Conservation (phyloP, 2,113 vertebrate species). For the Morone chrysops region DNA sequence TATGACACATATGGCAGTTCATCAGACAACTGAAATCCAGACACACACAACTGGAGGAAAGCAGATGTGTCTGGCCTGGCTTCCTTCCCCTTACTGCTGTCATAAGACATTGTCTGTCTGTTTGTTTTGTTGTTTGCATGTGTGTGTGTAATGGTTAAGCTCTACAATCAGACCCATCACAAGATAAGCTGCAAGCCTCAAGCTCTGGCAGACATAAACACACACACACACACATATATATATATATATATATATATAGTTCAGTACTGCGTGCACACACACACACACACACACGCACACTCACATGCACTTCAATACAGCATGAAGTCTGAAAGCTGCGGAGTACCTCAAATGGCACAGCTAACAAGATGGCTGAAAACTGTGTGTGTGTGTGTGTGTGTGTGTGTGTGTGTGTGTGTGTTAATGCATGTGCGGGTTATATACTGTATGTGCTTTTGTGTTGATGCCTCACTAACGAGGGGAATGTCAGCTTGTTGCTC, state of each 20-base stretch:
- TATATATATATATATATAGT: not conserved
- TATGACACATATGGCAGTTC: not conserved
- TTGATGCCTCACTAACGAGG: constrained; percentile 69
- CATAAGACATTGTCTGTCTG: constrained; percentile 37
- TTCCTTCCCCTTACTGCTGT: constrained; percentile 25
- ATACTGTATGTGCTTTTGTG: constrained; percentile 53
- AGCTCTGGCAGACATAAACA: constrained; percentile 24
- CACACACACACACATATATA: not conserved
- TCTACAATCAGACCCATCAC: constrained; percentile 30
- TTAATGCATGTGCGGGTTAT: not conserved
- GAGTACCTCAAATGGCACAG: constrained; percentile 43
- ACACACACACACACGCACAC: not conserved
- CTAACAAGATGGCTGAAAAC: constrained; percentile 52
- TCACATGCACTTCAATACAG: constrained; percentile 20
- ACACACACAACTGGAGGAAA: constrained; percentile 11
- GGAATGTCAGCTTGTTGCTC: constrained; percentile 74
- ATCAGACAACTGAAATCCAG: constrained; percentile 8
- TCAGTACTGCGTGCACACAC: not conserved
- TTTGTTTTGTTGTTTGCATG: not conserved
- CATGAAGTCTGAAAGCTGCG: constrained; percentile 18
- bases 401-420: constrained; percentile 1
- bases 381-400: constrained; percentile 36
- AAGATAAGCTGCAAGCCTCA: constrained; percentile 34
- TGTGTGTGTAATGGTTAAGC: constrained; percentile 10
- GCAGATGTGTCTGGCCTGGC: not conserved